Base-by-base conservation (phyloP, 1,140 invertebrate genomes). In the Calosoma granatense region DNA sequence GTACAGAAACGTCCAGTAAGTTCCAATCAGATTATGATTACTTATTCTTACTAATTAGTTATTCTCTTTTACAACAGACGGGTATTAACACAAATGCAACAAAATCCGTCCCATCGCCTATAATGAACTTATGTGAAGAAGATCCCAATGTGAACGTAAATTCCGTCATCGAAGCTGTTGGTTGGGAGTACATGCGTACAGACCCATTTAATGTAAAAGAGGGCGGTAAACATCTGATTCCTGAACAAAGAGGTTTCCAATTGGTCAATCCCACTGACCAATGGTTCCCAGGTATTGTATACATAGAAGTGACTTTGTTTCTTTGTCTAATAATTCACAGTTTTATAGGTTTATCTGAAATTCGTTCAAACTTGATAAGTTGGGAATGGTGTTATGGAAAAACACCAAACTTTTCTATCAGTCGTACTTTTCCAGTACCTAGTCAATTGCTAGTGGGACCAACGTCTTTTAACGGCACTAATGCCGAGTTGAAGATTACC, bases 351-450 rank as follows among this genome's bases (percentile, higher is more conserved):
- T 77, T 94, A 11, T 71, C 68, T 1, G 75, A 78, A 47, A 78
- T 89, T 56, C 76, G 77, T 41, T 69, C 79, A 41, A 80, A 86
- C 58, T 81, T 93, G 20, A 67, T 75, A 58, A 85, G 81, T 14
- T 96, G 92, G 92, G 80, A 91, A 52, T 96, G 92, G 92, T 81
- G 81, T 54, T 93, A 81, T 72, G 93, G 90, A n/a, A 86, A 83
- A 67, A 91, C 92, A 1, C 93, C 93, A 0, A 82, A 83, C 64
- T 97, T 96, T 70, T 81, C 79, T 0, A 80, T 91, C 23, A 62
- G 59, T 19, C 60, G 64, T 22, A 61, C 61, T 9, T 69, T 72
- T 51, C 55, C 56, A 20, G 61, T 70, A 20, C 67, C 67, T 22
- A 57, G 51, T 12, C 17, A 55, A 43, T 55, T 68, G 19, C 20